These are phyloP conservation scores for Torymus texanus DNA, from an alignment of 2,888 invertebrate species.

Conservation along the genomic window DNA sequence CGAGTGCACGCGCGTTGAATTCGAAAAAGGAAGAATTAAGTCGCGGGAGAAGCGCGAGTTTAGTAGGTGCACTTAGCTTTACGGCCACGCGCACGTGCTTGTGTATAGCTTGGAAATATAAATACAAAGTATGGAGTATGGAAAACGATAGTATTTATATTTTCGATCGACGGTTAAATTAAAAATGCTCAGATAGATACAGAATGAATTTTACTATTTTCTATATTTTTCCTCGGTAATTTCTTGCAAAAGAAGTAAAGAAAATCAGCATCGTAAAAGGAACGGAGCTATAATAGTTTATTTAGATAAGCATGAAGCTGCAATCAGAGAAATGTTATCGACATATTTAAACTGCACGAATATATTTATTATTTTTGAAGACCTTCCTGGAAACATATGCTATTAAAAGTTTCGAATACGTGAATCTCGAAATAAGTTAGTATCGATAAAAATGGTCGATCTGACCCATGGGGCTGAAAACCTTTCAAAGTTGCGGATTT, in stretches of 20 bases:
- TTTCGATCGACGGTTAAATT: neutral
- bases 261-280: too few species aligned
- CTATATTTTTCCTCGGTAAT: too few species aligned
- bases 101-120: neutral
- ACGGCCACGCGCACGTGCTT: neutral
- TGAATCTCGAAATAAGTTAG: conserved; percentile 16
- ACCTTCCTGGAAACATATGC: too few species aligned
- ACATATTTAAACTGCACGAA: too few species aligned
- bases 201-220: too few species aligned
- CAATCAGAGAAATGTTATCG: too few species aligned
- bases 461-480: conserved; percentile 20
- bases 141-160: neutral
- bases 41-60: neutral
- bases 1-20: neutral
- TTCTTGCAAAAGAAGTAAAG: too few species aligned
- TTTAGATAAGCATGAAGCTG: too few species aligned
- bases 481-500: conserved; percentile 4
- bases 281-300: too few species aligned
- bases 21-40: neutral
- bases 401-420: neutral
- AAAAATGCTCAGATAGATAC: too few species aligned
- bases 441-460: conserved; percentile 5
- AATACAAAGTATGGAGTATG: conserved; percentile 1
- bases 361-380: too few species aligned
- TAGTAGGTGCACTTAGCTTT: too few species aligned